phyloP scores from a whole-genome alignment of 2,888 invertebrate species.

The Cataglyphis altisquamis region DNA sequence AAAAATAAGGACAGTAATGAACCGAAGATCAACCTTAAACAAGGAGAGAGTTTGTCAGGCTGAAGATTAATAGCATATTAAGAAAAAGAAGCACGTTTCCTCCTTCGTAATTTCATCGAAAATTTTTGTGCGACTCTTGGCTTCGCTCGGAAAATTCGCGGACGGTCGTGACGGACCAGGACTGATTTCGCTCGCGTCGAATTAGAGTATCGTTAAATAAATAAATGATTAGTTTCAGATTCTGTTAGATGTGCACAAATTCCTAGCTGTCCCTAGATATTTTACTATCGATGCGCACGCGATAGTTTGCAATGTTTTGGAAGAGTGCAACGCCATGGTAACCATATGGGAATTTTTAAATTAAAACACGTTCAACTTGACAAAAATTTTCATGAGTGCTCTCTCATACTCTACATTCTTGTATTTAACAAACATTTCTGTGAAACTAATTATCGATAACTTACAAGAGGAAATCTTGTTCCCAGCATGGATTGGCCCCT shows the following conservation, averaged over 20 bases:
- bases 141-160: slow-evolving; percentile 12
- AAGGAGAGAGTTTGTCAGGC: not conserved
- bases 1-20: not conserved
- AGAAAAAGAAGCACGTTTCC: slow-evolving; percentile 27
- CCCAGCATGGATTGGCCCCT: slow-evolving; percentile 98
- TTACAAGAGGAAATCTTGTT: slow-evolving; percentile 99
- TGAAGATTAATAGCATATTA: not conserved
- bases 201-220: slow-evolving; percentile 26
- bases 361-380: slow-evolving; percentile 21
- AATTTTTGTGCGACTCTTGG: slow-evolving; percentile 12
- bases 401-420: not conserved
- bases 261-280: slow-evolving; percentile 36
- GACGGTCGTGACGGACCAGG: not conserved
- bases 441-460: slow-evolving; percentile 85
- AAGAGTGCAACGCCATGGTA: slow-evolving; percentile 36
- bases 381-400: not conserved
- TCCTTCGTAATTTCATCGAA: not conserved
- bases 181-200: slow-evolving; percentile 18
- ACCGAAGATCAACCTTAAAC: slow-evolving; percentile 29
- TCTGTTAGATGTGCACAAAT: slow-evolving; percentile 39
- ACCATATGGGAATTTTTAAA: slow-evolving; percentile 17
- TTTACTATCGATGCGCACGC: slow-evolving; percentile 37
- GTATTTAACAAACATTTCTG: not conserved
- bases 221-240: slow-evolving; percentile 28
- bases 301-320: slow-evolving; percentile 24